Base-by-base conservation (phyloP, 2,797 vertebrate genomes). In the Scleropages formosus region DNA sequence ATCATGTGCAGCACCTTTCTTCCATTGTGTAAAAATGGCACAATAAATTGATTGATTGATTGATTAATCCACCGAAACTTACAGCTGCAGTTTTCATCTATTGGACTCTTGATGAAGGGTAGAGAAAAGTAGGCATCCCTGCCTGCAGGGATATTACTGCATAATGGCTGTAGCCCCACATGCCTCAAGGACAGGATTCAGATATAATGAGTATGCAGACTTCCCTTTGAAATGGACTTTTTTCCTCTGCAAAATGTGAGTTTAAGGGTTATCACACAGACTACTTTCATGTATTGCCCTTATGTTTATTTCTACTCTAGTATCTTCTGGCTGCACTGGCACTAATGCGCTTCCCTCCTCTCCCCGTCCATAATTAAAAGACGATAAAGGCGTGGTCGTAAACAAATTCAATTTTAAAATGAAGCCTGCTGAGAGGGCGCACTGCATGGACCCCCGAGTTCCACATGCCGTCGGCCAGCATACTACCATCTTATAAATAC, bases 401-500 rank as follows among this genome's bases (percentile, higher is more conserved):
- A 70, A 70, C 53, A 70, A 70, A 56, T 70, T 56, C 15, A 49
- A 53, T 70, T 70, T 70, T 56, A 53, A 26, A 70, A 24, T 8
- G 10, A 12, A 15, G 56, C 68, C 47, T 53, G 24, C 67, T 53
- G 67, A 69, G 47, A 53, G 22, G 4, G 13, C 69, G 22, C 49
- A 18, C 49, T 24, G 24, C 68, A 56, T 24, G 47, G 49, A 26
- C 15, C n/a, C 24, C 49, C 8, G 67, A 27, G 49, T 49, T 26
- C 13, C 67, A 56, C 49, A 46, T 56, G 31, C 47, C 49, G 9
- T 22, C 24, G 8, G 15, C 68, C 16, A 6, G 47, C 66, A 22
- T 70, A 70, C 53, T 53, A 70, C 70, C 70, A 46, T 39, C 56
- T 39, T 59, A 72, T 72, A 59, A 72, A 72, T 72, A 72, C 56